phyloP scores from a whole-genome alignment of 2,113 vertebrate species.

The Petrocephalus microphthalmus region DNA sequence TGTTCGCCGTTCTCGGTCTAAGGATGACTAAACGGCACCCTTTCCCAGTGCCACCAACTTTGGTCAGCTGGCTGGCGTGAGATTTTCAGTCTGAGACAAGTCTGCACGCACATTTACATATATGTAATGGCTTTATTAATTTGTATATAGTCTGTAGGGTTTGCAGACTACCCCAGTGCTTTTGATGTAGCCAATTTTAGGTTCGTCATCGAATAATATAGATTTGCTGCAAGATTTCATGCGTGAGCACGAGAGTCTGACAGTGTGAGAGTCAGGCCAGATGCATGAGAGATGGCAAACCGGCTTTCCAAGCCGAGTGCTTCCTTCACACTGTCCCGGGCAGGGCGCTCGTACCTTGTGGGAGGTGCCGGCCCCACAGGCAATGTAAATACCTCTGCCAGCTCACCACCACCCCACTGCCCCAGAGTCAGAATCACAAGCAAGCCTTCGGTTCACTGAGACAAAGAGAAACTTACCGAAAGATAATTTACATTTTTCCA shows the following conservation, averaged over 20 bases:
- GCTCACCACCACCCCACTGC: neutral
- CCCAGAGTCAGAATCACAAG: neutral
- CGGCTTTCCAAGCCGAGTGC: neutral
- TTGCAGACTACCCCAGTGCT: too few relatives aligned
- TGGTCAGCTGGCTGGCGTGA: too few relatives aligned
- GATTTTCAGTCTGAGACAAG: too few relatives aligned
- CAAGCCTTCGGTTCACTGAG: neutral
- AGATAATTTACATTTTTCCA: conserved; percentile 7
- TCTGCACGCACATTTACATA: too few relatives aligned
- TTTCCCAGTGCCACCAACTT: neutral
- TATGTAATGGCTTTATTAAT: too few relatives aligned
- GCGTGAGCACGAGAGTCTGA: too few relatives aligned
- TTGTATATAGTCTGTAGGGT: too few relatives aligned
- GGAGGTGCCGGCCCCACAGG: neutral
- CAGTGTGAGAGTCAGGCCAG: too few relatives aligned
- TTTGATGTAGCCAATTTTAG: too few relatives aligned
- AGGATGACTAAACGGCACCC: neutral
- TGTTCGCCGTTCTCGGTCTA: neutral
- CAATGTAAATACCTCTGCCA: neutral
- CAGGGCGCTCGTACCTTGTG: neutral
- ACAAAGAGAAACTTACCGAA: neutral
- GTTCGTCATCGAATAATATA: too few relatives aligned
- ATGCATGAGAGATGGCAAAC: too few relatives aligned
- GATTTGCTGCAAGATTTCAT: too few relatives aligned
- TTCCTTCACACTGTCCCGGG: neutral